phyloP scores from a whole-genome alignment of 1,140 invertebrate genomes.

The Platorchestia sp. region DNA sequence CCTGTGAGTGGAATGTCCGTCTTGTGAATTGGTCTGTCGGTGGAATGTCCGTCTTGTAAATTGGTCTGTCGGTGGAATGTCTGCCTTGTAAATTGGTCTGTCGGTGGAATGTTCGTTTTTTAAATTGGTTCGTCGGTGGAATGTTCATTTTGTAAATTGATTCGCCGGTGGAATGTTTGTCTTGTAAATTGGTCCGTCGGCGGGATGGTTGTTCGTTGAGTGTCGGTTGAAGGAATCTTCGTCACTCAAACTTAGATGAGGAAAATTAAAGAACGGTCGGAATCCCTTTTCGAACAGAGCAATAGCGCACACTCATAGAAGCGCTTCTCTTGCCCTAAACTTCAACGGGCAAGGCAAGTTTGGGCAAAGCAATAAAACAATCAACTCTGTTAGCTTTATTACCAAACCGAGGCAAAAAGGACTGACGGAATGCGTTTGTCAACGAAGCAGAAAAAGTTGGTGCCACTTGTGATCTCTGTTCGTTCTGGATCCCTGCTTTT shows the following conservation, averaged over 20 bases:
- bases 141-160: too few species aligned
- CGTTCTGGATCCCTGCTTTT: too few species aligned
- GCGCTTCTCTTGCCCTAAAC: too few species aligned
- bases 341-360: too few species aligned
- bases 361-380: neutral
- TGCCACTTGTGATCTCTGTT: neutral
- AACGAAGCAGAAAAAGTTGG: neutral
- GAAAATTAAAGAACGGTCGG: neutral
- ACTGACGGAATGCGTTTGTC: neutral
- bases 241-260: neutral
- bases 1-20: neutral
- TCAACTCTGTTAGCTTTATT: slow-evolving; percentile 11
- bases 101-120: neutral
- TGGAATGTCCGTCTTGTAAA: neutral
- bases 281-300: neutral
- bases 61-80: neutral
- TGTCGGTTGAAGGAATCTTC: neutral
- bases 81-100: too few species aligned
- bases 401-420: neutral
- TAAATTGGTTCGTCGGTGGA: neutral
- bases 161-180: neutral
- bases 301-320: neutral
- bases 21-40: too few species aligned
- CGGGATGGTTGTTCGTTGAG: neutral
- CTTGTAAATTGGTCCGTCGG: neutral